phyloP scores from a whole-genome alignment of 2,113 vertebrate species.

The Solenodon paradoxus region DNA sequence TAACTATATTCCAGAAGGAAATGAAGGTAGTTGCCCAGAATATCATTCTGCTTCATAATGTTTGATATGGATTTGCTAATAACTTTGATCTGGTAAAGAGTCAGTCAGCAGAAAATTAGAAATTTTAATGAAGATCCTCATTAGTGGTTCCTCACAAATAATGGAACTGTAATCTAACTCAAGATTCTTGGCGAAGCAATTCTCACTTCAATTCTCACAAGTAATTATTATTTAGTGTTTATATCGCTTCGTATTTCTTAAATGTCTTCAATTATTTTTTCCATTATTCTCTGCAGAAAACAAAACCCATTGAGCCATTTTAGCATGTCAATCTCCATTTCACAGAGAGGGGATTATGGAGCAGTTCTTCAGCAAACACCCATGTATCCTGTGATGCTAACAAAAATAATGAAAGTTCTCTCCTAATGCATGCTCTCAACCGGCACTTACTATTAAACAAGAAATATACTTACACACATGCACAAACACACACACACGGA shows the following conservation, averaged over 20 bases:
- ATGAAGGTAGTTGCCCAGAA: neutral
- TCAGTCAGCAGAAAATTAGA: constrained; percentile 58
- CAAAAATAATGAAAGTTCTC: constrained; percentile 2
- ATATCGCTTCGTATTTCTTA: constrained; percentile 39
- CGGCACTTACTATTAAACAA: neutral
- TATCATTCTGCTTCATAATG: neutral
- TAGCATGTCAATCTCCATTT: constrained; percentile 34
- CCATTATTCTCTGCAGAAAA: constrained; percentile 30
- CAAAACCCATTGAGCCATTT: neutral
- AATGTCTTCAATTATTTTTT: constrained; percentile 56
- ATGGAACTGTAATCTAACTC: neutral
- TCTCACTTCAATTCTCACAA: constrained; percentile 51
- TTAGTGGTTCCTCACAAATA: constrained; percentile 46
- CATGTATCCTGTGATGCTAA: neutral
- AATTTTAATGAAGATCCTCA: constrained; percentile 50
- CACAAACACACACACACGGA: neutral
- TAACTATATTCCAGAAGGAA: neutral
- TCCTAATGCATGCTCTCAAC: neutral
- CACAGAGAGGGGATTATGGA: neutral
- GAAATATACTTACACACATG: neutral
- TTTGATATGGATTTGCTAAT: constrained; percentile 13
- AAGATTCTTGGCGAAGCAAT: constrained; percentile 22
- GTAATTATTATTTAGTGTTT: constrained; percentile 67
- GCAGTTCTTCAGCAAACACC: constrained; percentile 12
- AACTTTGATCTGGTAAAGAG: constrained; percentile 46